Conservation (phyloP, 2,888 invertebrate genomes). For the Alviniconcha strummeri region DNA sequence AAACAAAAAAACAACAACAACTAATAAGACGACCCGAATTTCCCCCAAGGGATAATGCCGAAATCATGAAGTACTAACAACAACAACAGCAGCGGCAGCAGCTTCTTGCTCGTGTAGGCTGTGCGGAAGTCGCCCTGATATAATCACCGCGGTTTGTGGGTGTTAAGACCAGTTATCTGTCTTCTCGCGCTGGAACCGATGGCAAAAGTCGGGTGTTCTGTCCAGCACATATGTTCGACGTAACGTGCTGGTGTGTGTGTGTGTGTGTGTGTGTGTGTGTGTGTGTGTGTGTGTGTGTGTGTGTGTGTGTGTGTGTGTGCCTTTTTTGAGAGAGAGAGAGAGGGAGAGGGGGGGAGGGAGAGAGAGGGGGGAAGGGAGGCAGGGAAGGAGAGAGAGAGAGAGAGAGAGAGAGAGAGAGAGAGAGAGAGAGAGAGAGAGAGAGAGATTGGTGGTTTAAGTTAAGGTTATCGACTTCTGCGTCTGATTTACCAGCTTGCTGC, state of each 20-base stretch:
- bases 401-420: neutral
- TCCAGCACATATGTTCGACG: neutral
- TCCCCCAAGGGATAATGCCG: no score
- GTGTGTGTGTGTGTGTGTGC: conserved; percentile 2
- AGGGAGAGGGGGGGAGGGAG: neutral
- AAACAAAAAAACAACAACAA: no score
- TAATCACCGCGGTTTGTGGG: neutral
- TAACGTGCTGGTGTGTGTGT: neutral
- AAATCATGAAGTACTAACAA: no score
- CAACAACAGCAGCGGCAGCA: no score
- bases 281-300: neutral
- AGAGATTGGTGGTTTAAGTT: no score
- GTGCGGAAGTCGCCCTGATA: neutral
- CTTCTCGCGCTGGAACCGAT: neutral
- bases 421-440: neutral
- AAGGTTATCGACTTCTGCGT: no score
- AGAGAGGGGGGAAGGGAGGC: neutral
- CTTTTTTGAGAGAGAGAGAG: neutral
- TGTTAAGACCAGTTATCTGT: neutral
- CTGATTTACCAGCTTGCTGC: no score
- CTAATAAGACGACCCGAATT: no score
- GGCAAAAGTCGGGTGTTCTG: neutral
- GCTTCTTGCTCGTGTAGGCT: neutral
- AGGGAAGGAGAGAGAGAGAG: neutral
- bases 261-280: conserved; percentile 13